A percentile compares a stretch with the other conserved stretches of the same genome.
phyloP scores from a whole-genome alignment of 2,113 vertebrate species.

The Mixornis gularis region DNA sequence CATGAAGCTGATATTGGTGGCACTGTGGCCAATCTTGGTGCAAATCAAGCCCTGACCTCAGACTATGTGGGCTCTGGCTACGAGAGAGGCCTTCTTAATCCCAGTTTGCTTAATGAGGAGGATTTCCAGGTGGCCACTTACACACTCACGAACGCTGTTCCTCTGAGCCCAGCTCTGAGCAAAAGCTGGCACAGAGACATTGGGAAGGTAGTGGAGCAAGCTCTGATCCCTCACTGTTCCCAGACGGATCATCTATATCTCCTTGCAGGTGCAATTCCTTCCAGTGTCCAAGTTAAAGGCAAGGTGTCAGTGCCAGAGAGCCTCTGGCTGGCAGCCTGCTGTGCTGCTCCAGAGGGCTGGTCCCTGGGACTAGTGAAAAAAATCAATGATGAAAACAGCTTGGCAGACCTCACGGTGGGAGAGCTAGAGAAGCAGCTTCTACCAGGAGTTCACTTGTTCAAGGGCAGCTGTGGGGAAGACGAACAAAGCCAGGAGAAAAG shows the following conservation, averaged over 20 bases:
- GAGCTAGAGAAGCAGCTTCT: constrained; percentile 71
- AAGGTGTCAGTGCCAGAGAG: constrained; percentile 64
- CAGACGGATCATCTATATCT: constrained; percentile 62
- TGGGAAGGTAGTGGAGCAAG: constrained; percentile 52
- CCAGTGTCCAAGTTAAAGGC: constrained; percentile 39
- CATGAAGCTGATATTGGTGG: background rate
- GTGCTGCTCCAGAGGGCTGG: constrained; percentile 62
- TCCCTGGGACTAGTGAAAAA: constrained; percentile 72
- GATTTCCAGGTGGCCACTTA: constrained; percentile 53
- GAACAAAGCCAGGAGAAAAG: constrained; percentile 56
- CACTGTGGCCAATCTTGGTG: constrained; percentile 63
- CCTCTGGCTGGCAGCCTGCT: constrained; percentile 78
- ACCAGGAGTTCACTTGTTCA: constrained; percentile 58
- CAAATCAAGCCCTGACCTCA: constrained; percentile 69
- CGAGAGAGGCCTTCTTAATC: constrained; percentile 65
- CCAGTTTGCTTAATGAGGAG: constrained; percentile 49
- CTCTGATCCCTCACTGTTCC: constrained; percentile 67
- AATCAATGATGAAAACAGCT: background rate
- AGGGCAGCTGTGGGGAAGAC: constrained; percentile 56
- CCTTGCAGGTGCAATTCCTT: constrained; percentile 68
- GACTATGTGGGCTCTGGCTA: constrained; percentile 71
- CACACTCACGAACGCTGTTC: constrained; percentile 62
- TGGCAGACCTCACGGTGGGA: constrained; percentile 61
- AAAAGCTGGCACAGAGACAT: constrained; percentile 70
- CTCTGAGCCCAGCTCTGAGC: constrained; percentile 60